Conservation (phyloP, 1,140 invertebrate genomes). For the Ips nitidus region DNA sequence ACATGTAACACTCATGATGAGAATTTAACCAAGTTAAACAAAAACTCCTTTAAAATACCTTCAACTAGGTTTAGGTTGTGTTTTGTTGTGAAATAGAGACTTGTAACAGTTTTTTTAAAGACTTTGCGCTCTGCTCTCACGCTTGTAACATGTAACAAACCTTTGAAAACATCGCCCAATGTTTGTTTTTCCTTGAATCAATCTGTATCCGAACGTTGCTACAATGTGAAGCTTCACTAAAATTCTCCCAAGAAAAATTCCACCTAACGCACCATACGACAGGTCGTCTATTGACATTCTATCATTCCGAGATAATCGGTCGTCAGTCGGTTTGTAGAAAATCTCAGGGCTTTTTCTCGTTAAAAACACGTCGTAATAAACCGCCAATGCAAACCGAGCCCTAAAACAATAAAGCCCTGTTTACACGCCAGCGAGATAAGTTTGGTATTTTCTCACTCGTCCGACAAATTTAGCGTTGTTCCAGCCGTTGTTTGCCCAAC, state of each 20-base stretch:
- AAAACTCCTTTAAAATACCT: too few relatives aligned
- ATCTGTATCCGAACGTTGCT: too few relatives aligned
- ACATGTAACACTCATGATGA: too few relatives aligned
- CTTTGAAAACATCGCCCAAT: too few relatives aligned
- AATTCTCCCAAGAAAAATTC: not conserved
- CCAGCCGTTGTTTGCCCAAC: slow-evolving; percentile 22
- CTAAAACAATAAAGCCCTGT: slow-evolving; percentile 35
- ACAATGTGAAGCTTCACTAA: too few relatives aligned
- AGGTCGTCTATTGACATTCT: not conserved
- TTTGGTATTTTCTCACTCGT: slow-evolving; percentile 33
- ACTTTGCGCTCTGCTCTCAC: too few relatives aligned
- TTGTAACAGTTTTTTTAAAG: too few relatives aligned
- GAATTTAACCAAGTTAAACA: too few relatives aligned
- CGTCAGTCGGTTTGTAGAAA: not conserved
- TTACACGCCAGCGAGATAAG: slow-evolving; percentile 29
- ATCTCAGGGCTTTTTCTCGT: slow-evolving; percentile 4
- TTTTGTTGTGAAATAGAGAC: too few relatives aligned
- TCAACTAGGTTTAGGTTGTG: too few relatives aligned
- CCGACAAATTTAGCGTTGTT: slow-evolving; percentile 35
- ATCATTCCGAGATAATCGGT: slow-evolving; percentile 1
- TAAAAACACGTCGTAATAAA: slow-evolving; percentile 9
- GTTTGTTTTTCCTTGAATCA: too few relatives aligned
- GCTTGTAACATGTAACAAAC: too few relatives aligned
- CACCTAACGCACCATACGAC: not conserved
- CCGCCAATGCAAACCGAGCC: slow-evolving; percentile 17